Percentiles rank a stretch among this genome's conserved stretches.
Conservation (phyloP, 1,140 invertebrate species). For the Lasioglossum albipes region DNA sequence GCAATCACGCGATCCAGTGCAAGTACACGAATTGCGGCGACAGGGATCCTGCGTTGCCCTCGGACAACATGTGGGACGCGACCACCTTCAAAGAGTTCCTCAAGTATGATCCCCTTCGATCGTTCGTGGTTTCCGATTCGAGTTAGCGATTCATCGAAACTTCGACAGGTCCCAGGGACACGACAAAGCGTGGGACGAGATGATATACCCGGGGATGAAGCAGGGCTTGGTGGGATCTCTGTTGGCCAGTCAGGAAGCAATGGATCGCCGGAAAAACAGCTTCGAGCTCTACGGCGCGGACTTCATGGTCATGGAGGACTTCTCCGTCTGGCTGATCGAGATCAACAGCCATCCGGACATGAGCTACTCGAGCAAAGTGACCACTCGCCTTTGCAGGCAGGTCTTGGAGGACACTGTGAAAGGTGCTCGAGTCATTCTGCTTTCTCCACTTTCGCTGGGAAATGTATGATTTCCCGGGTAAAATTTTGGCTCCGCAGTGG, state of each 20-base stretch:
- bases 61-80: conserved; percentile 84
- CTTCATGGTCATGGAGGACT: conserved; percentile 93
- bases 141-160: background rate
- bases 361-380: conserved; percentile 93
- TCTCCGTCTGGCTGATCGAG: conserved; percentile 85
- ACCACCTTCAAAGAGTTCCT: conserved; percentile 77
- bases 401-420: conserved; percentile 95
- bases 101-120: conserved; percentile 64
- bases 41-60: conserved; percentile 86
- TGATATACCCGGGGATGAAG: conserved; percentile 94
- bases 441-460: too few relatives aligned
- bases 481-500: conserved; percentile 82
- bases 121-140: background rate
- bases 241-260: conserved; percentile 90
- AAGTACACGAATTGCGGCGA: conserved; percentile 91
- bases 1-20: conserved; percentile 96
- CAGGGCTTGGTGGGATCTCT: conserved; percentile 92
- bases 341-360: conserved; percentile 97
- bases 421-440: conserved; percentile 81
- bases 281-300: conserved; percentile 96
- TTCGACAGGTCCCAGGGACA: conserved; percentile 82
- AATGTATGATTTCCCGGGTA: too few relatives aligned
- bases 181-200: conserved; percentile 87
- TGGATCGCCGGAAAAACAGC: conserved; percentile 92
- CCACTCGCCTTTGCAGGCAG: conserved; percentile 90